phyloP scores from a whole-genome alignment of 2,113 vertebrate species.

The Trichechus manatus region DNA sequence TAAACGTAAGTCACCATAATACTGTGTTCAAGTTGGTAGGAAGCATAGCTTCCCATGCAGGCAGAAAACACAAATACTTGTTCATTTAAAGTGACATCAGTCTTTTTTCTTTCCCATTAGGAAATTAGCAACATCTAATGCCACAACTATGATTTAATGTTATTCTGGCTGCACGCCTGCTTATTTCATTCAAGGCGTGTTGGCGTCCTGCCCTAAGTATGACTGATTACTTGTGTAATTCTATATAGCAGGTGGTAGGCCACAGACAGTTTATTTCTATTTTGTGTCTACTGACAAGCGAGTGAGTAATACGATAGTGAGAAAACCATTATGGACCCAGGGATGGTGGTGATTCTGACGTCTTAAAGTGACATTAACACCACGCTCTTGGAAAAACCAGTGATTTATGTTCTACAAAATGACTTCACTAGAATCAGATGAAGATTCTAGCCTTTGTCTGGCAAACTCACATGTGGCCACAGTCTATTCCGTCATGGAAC shows the following conservation, averaged over 20 bases:
- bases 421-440: background rate
- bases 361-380: background rate
- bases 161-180: background rate
- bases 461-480: accelerated
- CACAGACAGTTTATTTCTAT: background rate
- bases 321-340: background rate
- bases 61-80: background rate
- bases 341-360: background rate
- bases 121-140: accelerated
- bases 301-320: background rate
- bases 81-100: accelerated
- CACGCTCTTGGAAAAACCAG: background rate
- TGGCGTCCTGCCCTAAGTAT: background rate
- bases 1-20: accelerated
- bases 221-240: background rate
- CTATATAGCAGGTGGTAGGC: background rate
- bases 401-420: background rate
- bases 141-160: background rate
- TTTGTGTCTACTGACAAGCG: background rate
- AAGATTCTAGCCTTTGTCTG: background rate
- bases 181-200: background rate
- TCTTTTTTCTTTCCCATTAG: background rate
- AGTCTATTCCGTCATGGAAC: background rate
- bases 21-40: accelerated
- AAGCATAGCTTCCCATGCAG: accelerated